These are phyloP conservation scores for Orcinus orca DNA, from an alignment of 2,113 vertebrate genomes.

Conservation along the genomic window DNA sequence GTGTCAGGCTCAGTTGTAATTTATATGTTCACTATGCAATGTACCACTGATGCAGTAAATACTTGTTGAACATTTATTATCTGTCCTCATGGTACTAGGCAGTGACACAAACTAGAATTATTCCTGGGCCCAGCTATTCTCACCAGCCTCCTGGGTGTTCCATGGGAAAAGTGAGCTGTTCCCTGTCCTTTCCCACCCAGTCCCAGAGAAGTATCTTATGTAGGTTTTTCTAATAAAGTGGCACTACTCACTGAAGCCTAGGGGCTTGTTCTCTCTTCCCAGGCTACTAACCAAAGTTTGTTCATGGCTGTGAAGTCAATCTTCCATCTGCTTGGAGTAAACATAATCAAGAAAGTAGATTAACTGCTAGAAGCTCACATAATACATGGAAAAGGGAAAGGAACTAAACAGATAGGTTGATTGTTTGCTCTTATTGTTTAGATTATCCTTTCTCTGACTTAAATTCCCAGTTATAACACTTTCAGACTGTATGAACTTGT, in stretches of 20 bases:
- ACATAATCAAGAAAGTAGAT: constrained; percentile 22
- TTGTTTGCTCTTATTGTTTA: constrained; percentile 2
- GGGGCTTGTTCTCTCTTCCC: not conserved
- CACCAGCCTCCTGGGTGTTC: not conserved
- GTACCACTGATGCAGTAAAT: not conserved
- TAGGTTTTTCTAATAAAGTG: not conserved
- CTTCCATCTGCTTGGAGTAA: constrained; percentile 27
- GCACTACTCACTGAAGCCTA: not conserved
- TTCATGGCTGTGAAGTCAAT: not conserved
- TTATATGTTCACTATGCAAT: constrained; percentile 43
- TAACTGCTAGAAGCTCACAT: not conserved
- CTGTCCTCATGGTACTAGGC: constrained; percentile 9
- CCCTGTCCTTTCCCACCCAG: not conserved
- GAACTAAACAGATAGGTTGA: not conserved
- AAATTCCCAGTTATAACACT: not conserved
- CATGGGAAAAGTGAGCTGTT: not conserved
- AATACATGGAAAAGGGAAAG: not conserved
- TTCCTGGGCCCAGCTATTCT: not conserved
- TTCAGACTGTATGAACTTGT: not conserved
- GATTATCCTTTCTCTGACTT: not conserved
- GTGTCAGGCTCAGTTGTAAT: constrained; percentile 1
- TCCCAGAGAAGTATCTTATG: not conserved
- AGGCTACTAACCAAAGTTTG: not conserved
- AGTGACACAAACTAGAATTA: constrained; percentile 26
- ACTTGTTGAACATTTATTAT: constrained; percentile 47